Conservation (phyloP, 2,888 invertebrate genomes). For the Galeopsomyia nigrocyanea region DNA sequence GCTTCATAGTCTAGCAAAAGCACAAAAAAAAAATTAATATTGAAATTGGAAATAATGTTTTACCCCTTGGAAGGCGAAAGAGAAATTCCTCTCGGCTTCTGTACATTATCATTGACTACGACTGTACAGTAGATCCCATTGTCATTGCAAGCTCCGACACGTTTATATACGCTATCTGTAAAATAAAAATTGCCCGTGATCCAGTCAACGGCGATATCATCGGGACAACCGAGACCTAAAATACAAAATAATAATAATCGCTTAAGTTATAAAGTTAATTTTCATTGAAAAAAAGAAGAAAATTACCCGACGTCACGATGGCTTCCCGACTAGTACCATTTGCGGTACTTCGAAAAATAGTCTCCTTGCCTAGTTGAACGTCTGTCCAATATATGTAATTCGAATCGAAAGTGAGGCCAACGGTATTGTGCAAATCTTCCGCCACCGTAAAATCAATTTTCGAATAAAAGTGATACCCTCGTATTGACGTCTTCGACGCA, state of each 20-base stretch:
- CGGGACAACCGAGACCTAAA: slow-evolving; percentile 78
- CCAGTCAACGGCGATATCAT: slow-evolving; percentile 84
- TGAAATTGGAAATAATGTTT: too few species aligned
- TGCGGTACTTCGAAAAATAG: slow-evolving; percentile 76
- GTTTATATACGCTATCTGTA: slow-evolving; percentile 79
- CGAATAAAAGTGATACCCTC: slow-evolving; percentile 75
- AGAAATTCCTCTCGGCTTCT: slow-evolving; percentile 79
- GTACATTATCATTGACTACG: slow-evolving; percentile 73
- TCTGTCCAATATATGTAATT: slow-evolving; percentile 84
- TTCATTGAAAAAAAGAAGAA: background rate
- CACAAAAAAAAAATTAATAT: slow-evolving; percentile 1
- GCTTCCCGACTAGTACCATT: slow-evolving; percentile 76
- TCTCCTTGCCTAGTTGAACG: slow-evolving; percentile 77
- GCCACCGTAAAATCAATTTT: slow-evolving; percentile 71
- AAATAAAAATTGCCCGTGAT: slow-evolving; percentile 86
- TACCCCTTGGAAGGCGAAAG: slow-evolving; percentile 79
- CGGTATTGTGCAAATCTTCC: slow-evolving; percentile 72
- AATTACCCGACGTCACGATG: slow-evolving; percentile 67
- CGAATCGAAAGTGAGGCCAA: slow-evolving; percentile 81
- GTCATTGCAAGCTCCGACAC: slow-evolving; percentile 81
- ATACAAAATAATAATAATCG: too few species aligned
- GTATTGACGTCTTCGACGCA: slow-evolving; percentile 76
- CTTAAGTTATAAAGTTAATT: too few species aligned
- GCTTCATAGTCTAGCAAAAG: background rate
- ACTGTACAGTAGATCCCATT: slow-evolving; percentile 78